Evolutionary conservation across 2,888 invertebrate genomes (phyloP).

Genomic region (Sericinus montela): DNA sequence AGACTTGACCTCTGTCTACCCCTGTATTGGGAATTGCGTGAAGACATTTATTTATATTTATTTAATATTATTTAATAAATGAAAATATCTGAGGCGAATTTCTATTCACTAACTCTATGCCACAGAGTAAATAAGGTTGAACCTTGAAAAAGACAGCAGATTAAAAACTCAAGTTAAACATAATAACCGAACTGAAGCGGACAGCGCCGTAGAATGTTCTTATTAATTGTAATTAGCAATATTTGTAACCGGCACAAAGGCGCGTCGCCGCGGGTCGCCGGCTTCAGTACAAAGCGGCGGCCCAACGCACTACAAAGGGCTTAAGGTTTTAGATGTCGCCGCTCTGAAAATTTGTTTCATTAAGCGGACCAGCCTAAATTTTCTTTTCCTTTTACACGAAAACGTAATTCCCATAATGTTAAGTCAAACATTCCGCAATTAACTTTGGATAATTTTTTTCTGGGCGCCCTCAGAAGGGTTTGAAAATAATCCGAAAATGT

Average conservation of each 20-base stretch:
- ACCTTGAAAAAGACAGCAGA: slow-evolving; percentile 19
- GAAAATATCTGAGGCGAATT: not conserved
- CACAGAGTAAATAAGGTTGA: slow-evolving; percentile 8
- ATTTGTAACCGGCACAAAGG: slow-evolving; percentile 67
- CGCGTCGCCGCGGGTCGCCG: slow-evolving; percentile 48
- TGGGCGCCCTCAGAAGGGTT: not conserved
- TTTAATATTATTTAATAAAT: too few relatives aligned
- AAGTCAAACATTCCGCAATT: slow-evolving; percentile 45
- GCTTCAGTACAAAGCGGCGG: slow-evolving; percentile 56
- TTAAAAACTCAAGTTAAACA: slow-evolving; percentile 27
- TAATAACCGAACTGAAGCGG: slow-evolving; percentile 22
- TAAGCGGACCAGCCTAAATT: slow-evolving; percentile 61
- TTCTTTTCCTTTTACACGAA: slow-evolving; percentile 55
- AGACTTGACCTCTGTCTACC: too few relatives aligned
- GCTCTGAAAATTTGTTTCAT: slow-evolving; percentile 75
- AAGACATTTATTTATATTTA: too few relatives aligned
- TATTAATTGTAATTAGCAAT: slow-evolving; percentile 71
- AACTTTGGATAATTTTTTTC: slow-evolving; percentile 2
- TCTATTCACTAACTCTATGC: not conserved
- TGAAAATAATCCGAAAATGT: not conserved
- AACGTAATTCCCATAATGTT: slow-evolving; percentile 49
- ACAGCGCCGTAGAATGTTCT: slow-evolving; percentile 36
- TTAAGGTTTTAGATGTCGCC: slow-evolving; percentile 69
- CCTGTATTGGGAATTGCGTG: too few relatives aligned
- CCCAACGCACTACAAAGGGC: slow-evolving; percentile 66